Evolutionary conservation across 2,113 vertebrate species (phyloP), one percentile per base, ranked within the genome.

Genomic region (Dasyprocta punctata): DNA sequence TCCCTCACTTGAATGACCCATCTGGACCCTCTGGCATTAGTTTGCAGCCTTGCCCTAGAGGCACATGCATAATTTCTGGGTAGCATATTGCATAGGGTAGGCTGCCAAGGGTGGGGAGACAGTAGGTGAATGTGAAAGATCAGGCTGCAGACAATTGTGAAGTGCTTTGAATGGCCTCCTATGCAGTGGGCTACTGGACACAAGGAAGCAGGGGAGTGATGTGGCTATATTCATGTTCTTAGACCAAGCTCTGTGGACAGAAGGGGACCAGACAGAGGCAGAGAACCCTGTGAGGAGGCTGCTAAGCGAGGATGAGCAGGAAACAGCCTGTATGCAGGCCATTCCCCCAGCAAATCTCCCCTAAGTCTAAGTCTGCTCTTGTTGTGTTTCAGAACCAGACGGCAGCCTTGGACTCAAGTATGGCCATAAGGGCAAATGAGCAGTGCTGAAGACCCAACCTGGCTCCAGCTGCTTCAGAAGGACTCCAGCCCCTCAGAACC

Each of bases 401-500:
- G 63, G 49, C 86, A 84, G 86, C 58, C 19, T 0, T 94, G 0
- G 0, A 88, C 81, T 97, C 90, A 98, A 98, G 97, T 91, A 98
- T 98, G 98, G 97, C 97, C 98, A 61, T 97, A 95, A 78, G 90
- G 0, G 16, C 97, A 97, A 71, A 97, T 98, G 98, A 98, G 97
- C 97, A 98, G 98, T 1, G 94, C 98, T 99, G 97, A 99, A 98
- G 98, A 99, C 81, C 98, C 97, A 0, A 94, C 96, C 96, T 96
- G 97, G 87, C 95, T 98, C 97, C 98, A 96, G 85, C 97, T 98
- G 77, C 96, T 98, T 87, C 97, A 19, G 36, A 11, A 17, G 78
- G 98, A 98, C 92, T 97, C 95, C 0, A 54, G 89, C 80, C 71
- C 78, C 0, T 96, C 97, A 77, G 97, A 97, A 4, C 80, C 61